These are phyloP conservation scores for Caenorhabditis japonica DNA, from an alignment of 2,888 invertebrate genomes.

Conservation along the genomic window DNA sequence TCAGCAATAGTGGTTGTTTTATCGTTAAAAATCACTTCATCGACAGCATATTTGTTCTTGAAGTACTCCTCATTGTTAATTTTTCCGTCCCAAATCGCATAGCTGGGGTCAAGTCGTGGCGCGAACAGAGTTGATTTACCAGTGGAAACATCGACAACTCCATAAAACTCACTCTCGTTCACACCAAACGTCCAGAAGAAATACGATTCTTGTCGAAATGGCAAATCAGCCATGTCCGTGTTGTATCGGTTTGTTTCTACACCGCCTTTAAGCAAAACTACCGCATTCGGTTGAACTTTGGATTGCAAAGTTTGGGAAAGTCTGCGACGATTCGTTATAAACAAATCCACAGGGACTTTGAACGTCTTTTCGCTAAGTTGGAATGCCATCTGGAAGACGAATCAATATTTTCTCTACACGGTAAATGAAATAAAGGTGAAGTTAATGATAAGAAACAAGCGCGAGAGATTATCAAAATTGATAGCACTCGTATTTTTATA, in stretches of 20 bases:
- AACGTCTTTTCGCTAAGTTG: slow-evolving; percentile 53
- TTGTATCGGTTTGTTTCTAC: slow-evolving; percentile 73
- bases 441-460: no score
- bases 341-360: slow-evolving; percentile 66
- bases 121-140: slow-evolving; percentile 86
- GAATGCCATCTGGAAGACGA: slow-evolving; percentile 43
- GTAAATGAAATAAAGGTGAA: no score
- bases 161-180: slow-evolving; percentile 91
- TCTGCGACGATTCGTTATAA: slow-evolving; percentile 68
- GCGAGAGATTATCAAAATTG: no score
- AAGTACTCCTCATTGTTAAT: slow-evolving; percentile 85
- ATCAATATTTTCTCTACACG: no score
- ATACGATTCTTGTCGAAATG: slow-evolving; percentile 85
- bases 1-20: slow-evolving; percentile 81
- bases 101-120: slow-evolving; percentile 87
- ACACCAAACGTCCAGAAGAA: slow-evolving; percentile 97
- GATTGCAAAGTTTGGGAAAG: slow-evolving; percentile 57
- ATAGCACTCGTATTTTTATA: no score
- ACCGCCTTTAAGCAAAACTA: slow-evolving; percentile 71
- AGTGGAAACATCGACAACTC: slow-evolving; percentile 80
- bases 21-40: slow-evolving; percentile 82
- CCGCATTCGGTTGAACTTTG: slow-evolving; percentile 44
- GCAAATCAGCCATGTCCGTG: slow-evolving; percentile 74
- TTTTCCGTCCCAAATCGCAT: slow-evolving; percentile 94
- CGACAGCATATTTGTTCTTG: slow-evolving; percentile 86